Evolutionary conservation across 2,888 invertebrate species (phyloP), one percentile per base, ranked within the genome.

Genomic region (Elegia similella): DNA sequence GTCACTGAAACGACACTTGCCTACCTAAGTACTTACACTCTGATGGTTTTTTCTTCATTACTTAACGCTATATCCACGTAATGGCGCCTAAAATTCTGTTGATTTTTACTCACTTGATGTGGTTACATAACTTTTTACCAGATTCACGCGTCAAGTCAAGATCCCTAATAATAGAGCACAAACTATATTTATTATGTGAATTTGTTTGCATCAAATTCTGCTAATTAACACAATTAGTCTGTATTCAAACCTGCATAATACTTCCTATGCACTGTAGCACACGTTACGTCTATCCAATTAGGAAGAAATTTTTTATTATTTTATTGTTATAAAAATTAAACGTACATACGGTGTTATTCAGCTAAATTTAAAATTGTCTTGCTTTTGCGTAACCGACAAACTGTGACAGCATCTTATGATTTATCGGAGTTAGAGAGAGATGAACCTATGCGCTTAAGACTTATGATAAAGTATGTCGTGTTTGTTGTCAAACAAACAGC

Each of bases 401-500:
- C 13, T 53, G 42, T 42, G 52, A 53, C 52, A 42, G 29, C 23
- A n/a, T 17, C 6, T 42, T 53, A 17, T 16, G 15, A 42, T 42
- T 42, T 42, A 53, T 53, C n/a, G 15, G 42, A 8, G 34, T 10
- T 16, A 55, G 32, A 46, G n/a, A 30, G 55, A 46, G 55, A 46
- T 16, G 46, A 8, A 12, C n/a, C 13, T 12, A 32, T 17, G 13
- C 8, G 1, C 12, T 38, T 38, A 46, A 47, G 23, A 38, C 52
- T 59, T 44, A 34, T 57, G 50, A 57, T 57, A 59, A 46, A 43
- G 52, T 56, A 67, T 74, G 77, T 75, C 70, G 66, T 64, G 62
- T 80, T 85, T 85, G 84, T 85, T 86, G 81, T 84, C 76, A 86
- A 85, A 86, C 84, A 82, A 84, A 82, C 82, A 78, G 78, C 80